Base-by-base conservation (phyloP, 2,797 vertebrate genomes). In the Hipposideros larvatus region DNA sequence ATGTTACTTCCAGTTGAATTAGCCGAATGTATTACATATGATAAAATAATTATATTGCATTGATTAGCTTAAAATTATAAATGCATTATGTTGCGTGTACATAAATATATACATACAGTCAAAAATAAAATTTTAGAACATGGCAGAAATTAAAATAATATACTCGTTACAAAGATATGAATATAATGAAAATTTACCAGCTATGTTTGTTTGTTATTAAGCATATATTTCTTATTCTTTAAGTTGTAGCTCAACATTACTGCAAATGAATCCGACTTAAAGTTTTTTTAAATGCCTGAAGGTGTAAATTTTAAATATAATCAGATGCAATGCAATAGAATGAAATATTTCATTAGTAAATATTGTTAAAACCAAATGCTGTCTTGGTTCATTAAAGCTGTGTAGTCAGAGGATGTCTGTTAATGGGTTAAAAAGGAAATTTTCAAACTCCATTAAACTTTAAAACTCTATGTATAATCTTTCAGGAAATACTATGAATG, bases 401-500 rank as follows among this genome's bases (percentile, higher is more conserved):
- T 16, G 31, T 24, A 82, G 46, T 94, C 73, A 95, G 87, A 96
- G 31, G 51, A 59, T 51, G 55, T 89, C 71, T 91, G 43, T 48
- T 77, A 79, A 92, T n/a, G 73, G 43, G 53, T 91, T 93, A 63
- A 65, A 96, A 95, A 89, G 61, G 71, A 79, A 70, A 93, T 37
- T 90, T 94, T 96, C 55, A 85, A 90, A 88, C 68, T 48, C 68
- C 63, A 86, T 83, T 96, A 86, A 94, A 74, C 11, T 96, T 92
- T 94, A 55, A 95, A 96, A 90, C 21, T 68, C 26, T 59, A 68
- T 21, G 43, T 74, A 85, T 92, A 90, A n/a, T 92, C 75, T 88
- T 95, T 92, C 85, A 86, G 82, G 97, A 96, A 96, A 75, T 57
- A 65, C 41, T 79, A 41, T 92, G 71, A 93, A 84, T 90, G 43